Evolutionary conservation across 2,113 vertebrate species (phyloP).

Genomic region (Ochotona curzoniae): DNA sequence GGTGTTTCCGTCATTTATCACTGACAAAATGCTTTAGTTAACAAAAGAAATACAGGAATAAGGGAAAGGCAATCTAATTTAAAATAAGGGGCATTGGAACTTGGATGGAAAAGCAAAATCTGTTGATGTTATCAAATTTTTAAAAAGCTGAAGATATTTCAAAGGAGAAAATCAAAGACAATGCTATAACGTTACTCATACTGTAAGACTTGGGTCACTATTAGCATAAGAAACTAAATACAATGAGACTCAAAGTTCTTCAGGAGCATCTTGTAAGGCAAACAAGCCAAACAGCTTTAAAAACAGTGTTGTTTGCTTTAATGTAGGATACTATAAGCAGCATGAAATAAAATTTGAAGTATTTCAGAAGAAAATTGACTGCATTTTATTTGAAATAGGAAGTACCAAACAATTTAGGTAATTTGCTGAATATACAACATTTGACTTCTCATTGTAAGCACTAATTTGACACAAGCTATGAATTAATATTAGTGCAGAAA

Average conservation of each 20-base stretch:
- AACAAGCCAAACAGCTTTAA: neutral
- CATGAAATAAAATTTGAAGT: neutral
- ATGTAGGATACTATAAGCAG: neutral
- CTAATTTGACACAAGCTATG: conserved; percentile 35
- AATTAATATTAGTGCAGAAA: conserved; percentile 44
- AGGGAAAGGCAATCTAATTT: conserved; percentile 19
- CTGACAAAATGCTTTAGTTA: conserved; percentile 33
- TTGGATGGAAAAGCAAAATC: neutral
- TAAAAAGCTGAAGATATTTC: conserved; percentile 37
- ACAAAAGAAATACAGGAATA: conserved; percentile 26
- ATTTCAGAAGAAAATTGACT: conserved; percentile 12
- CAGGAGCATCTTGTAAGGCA: neutral
- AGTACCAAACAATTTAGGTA: neutral
- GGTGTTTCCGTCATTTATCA: neutral
- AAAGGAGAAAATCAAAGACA: conserved; percentile 30
- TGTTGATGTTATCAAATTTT: conserved; percentile 27
- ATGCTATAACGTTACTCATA: conserved; percentile 34
- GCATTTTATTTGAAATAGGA: neutral
- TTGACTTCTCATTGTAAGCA: conserved; percentile 46
- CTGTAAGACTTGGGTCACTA: conserved; percentile 12
- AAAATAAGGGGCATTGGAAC: conserved; percentile 14
- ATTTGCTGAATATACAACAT: neutral
- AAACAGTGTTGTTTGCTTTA: neutral
- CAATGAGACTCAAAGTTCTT: neutral
- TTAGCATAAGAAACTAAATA: conserved; percentile 43